Conservation (phyloP, 2,797 vertebrate genomes). For the Lepus townsendii region DNA sequence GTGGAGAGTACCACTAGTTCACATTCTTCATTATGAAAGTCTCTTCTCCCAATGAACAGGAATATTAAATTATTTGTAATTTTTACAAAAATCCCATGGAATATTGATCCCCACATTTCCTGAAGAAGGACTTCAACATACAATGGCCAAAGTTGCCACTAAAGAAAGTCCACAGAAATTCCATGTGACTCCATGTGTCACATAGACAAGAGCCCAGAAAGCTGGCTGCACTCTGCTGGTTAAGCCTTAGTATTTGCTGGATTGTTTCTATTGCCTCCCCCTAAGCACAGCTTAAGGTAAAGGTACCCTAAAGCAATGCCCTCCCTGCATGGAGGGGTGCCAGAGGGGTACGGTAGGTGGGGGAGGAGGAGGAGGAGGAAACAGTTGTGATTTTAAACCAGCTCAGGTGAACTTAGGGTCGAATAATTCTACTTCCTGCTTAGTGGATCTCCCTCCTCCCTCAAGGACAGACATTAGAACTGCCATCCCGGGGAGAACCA, state of each 20-base stretch:
- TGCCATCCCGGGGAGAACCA: neutral
- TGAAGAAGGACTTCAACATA: slow-evolving; percentile 64
- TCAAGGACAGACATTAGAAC: neutral
- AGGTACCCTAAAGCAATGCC: neutral
- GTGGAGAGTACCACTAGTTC: slow-evolving; percentile 16
- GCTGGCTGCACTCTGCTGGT: neutral
- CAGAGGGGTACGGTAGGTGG: neutral
- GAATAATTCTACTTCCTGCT: slow-evolving; percentile 18
- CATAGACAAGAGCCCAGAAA: neutral
- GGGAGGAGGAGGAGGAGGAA: neutral
- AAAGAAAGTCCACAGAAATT: slow-evolving; percentile 26
- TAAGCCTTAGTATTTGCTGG: neutral
- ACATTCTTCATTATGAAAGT: slow-evolving; percentile 49
- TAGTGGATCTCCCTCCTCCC: neutral
- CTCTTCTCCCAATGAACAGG: neutral
- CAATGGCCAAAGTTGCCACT: slow-evolving; percentile 48
- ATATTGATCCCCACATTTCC: slow-evolving; percentile 7
- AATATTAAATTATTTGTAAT: slow-evolving; percentile 43
- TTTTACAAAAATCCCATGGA: slow-evolving; percentile 43
- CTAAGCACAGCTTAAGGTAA: neutral
- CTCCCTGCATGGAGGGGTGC: neutral
- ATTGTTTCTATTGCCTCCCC: neutral
- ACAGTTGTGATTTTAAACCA: slow-evolving; percentile 9
- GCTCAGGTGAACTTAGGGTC: neutral
- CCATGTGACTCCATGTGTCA: neutral